phyloP scores from a whole-genome alignment of 2,888 invertebrate genomes.

The Eristalis arbustorum region DNA sequence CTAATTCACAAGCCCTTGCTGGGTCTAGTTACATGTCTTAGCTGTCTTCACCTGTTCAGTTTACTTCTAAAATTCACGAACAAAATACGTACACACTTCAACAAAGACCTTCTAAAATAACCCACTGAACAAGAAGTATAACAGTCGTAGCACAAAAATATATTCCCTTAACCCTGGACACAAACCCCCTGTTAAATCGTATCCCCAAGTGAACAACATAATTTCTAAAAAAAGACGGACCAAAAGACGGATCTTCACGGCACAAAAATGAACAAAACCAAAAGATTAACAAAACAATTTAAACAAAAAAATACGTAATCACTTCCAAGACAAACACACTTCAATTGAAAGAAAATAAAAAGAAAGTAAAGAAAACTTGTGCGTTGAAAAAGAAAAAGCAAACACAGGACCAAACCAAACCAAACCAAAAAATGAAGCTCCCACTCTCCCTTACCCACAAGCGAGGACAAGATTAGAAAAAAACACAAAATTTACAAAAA shows the following conservation, averaged over 20 bases:
- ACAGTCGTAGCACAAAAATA: background rate
- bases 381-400: background rate
- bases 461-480: background rate
- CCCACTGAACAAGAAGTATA: background rate
- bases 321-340: constrained; percentile 24
- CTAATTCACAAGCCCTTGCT: too few species aligned
- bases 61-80: background rate
- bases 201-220: background rate
- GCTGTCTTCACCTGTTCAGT: background rate
- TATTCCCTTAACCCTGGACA: background rate
- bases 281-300: constrained; percentile 9
- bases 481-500: background rate
- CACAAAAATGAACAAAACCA: constrained; percentile 8
- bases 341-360: constrained; percentile 1
- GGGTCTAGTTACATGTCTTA: too few species aligned
- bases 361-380: constrained; percentile 1
- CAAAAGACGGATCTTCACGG: constrained; percentile 14
- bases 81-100: background rate
- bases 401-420: background rate
- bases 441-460: background rate
- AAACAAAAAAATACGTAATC: constrained; percentile 7
- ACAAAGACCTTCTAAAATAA: background rate
- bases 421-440: constrained; percentile 8
- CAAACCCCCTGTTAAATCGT: background rate
- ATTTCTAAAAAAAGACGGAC: constrained; percentile 20